Evolutionary conservation across 1,140 invertebrate species (phyloP), one percentile per base, ranked within the genome.

Genomic region (Formica exsecta): DNA sequence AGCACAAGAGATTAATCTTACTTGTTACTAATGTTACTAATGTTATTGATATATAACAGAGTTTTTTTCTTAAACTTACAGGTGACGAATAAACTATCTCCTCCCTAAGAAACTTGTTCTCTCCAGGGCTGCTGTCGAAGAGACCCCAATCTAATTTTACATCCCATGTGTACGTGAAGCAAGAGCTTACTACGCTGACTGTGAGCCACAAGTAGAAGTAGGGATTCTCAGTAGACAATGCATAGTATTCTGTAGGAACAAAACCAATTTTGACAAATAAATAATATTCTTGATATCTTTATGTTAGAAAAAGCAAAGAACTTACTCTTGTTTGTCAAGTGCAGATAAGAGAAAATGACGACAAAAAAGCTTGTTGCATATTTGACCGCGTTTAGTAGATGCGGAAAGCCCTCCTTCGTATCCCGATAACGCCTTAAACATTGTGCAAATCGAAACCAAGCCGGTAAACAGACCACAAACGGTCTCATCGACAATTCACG

Each of bases 81-180:
- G 92, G 96, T n/a, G 97, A 97, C 29, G 97, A 97, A 92, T 98
- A 98, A 7, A 98, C 97, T 59, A 97, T 96, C 94, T 98, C 97
- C 93, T 98, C 97, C 19, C 97, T 93, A 1, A 98, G 95, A 90
- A 97, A 97, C 87, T 95, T 96, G 94, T 99, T 98, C 95, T 99
- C 98, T 36, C 97, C 97, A 16, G 98, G 97, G 77, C 97, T 97
- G 83, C 96, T 97, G 93, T 99, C 98, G 86, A 99, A 97, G n/a
- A 99, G 95, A 13, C 99, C 99, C 99, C 99, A 99, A 96, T 99
- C 99, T 98, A 99, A 99, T 95, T 98, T 98, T 6, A 99, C 97
- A 94, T 99, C 99, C 99, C 99, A 99, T 0, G 97, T 97, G 91
- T 98, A 98, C 0, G 98, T 97, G 93, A 99, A 99, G 65, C 97